Conservation (phyloP, 2,888 invertebrate genomes). For the Chymomyza caudatula region DNA sequence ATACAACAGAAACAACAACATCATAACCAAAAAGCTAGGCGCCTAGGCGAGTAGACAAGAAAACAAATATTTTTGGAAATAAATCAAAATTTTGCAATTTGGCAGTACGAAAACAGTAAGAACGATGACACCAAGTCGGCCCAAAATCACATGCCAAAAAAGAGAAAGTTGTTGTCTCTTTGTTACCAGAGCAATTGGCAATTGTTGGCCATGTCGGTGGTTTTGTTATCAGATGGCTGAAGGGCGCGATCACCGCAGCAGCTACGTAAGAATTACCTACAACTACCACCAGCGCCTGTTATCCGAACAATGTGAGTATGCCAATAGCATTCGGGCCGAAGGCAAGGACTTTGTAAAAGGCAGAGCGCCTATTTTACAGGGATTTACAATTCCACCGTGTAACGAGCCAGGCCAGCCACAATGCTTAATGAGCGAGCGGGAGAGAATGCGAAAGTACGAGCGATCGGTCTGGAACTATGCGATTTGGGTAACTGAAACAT, state of each 20-base stretch:
- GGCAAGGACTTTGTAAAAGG: slow-evolving; percentile 23
- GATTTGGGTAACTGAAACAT: slow-evolving; percentile 56
- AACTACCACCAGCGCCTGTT: slow-evolving; percentile 25
- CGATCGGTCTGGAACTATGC: slow-evolving; percentile 39
- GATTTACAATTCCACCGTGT: slow-evolving; percentile 65
- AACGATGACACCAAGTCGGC: slow-evolving; percentile 28
- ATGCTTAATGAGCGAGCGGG: not conserved
- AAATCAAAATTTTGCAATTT: slow-evolving; percentile 59
- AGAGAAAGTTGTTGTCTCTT: slow-evolving; percentile 69
- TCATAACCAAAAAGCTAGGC: slow-evolving; percentile 24
- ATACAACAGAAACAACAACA: too few relatives aligned
- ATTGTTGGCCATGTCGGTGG: slow-evolving; percentile 61
- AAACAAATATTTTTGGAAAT: slow-evolving; percentile 36
- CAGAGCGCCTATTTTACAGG: slow-evolving; percentile 56
- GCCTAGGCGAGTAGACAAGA: slow-evolving; percentile 52
- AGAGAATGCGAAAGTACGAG: not conserved
- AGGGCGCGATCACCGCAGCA: slow-evolving; percentile 67
- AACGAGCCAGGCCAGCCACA: slow-evolving; percentile 59
- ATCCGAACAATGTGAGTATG: slow-evolving; percentile 11
- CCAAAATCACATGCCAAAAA: slow-evolving; percentile 43
- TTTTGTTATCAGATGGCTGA: slow-evolving; percentile 67
- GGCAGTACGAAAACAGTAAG: slow-evolving; percentile 35
- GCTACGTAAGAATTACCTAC: not conserved
- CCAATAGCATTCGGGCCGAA: slow-evolving; percentile 31
- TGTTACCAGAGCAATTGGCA: slow-evolving; percentile 33